A percentile compares a stretch with the other conserved stretches of the same genome.
phyloP scores from a whole-genome alignment of 2,797 vertebrate genomes.

The Hydrolagus colliei region DNA sequence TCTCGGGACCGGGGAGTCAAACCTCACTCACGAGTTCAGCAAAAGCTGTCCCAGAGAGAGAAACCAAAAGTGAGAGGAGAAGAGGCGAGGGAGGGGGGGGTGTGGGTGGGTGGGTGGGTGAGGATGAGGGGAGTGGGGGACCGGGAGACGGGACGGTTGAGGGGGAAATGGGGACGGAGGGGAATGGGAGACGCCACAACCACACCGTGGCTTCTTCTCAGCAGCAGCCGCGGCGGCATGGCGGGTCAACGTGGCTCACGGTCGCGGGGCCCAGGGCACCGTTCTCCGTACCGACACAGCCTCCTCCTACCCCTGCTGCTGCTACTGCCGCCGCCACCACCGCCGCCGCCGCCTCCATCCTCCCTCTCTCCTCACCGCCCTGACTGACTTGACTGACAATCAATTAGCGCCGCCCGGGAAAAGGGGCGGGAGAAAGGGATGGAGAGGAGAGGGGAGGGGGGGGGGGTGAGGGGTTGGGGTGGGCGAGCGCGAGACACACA shows the following conservation, averaged over 20 bases:
- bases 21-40: too few species aligned
- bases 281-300: neutral
- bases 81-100: neutral
- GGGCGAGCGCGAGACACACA: neutral
- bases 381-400: constrained; percentile 56
- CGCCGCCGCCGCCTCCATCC: too few species aligned
- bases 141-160: neutral
- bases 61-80: neutral
- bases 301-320: too few species aligned
- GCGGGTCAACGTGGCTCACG: neutral
- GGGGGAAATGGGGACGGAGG: too few species aligned
- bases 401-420: constrained; percentile 51
- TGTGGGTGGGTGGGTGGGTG: neutral
- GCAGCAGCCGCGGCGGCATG: neutral
- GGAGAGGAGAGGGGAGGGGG: neutral
- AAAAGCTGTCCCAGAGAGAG: neutral
- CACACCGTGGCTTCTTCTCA: too few species aligned
- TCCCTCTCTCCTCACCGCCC: too few species aligned
- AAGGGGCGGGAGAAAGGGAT: neutral
- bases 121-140: neutral
- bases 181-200: neutral
- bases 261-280: neutral
- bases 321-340: too few species aligned
- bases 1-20: too few species aligned
- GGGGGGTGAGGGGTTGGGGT: neutral